Conservation (phyloP, 2,797 vertebrate species). For the Anguilla pacifica region DNA sequence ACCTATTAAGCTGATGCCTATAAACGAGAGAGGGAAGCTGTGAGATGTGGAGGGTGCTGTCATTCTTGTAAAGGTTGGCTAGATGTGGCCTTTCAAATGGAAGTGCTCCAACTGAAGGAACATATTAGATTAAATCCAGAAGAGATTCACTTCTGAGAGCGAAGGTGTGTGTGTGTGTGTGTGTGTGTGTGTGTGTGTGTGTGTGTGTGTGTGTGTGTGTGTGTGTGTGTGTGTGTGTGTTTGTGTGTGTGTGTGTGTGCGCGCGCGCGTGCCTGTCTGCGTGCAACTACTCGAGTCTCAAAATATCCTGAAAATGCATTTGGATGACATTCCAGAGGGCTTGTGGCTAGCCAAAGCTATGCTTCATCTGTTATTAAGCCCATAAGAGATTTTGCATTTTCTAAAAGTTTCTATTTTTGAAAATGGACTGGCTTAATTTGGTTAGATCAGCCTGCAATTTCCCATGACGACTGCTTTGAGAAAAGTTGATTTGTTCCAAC, state of each 20-base stretch:
- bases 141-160: neutral
- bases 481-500: neutral
- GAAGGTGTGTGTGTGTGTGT: neutral
- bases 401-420: conserved; percentile 38
- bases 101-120: conserved; percentile 24
- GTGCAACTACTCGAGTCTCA: neutral
- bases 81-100: conserved; percentile 33
- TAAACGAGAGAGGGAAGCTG: conserved; percentile 48
- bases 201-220: neutral
- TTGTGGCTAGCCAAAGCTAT: conserved; percentile 42
- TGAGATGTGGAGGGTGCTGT: conserved; percentile 48
- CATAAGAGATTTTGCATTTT: conserved; percentile 40
- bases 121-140: conserved; percentile 24
- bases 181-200: neutral
- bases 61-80: conserved; percentile 38
- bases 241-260: neutral
- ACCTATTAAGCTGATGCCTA: conserved; percentile 47
- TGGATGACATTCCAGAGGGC: conserved; percentile 41
- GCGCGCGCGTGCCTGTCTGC: too few relatives aligned
- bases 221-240: neutral
- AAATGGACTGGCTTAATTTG: conserved; percentile 43
- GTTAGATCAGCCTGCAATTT: conserved; percentile 46
- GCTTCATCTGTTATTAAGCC: conserved; percentile 48
- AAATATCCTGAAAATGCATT: neutral
- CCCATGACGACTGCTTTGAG: conserved; percentile 1